Evolutionary conservation across 2,113 vertebrate genomes (phyloP).

Genomic region (Setophaga kirtlandii): DNA sequence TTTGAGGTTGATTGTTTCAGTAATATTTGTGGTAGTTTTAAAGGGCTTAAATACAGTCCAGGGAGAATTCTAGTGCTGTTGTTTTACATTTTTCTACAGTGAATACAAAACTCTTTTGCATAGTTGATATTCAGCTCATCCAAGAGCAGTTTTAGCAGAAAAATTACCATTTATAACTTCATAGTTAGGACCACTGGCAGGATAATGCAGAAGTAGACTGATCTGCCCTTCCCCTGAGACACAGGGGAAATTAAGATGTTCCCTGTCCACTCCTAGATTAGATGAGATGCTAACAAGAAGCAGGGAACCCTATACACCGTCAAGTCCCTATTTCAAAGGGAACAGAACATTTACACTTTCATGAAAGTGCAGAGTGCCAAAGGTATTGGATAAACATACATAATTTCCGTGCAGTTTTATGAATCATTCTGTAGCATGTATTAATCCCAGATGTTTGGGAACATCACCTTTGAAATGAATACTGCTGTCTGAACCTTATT

Average conservation of each 20-base stretch:
- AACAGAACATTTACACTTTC: background rate
- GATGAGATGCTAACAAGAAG: conserved; percentile 29
- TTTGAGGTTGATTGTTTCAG: conserved; percentile 8
- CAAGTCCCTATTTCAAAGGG: conserved; percentile 13
- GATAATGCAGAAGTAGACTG: background rate
- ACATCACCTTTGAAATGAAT: background rate
- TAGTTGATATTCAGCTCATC: background rate
- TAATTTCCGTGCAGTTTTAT: background rate
- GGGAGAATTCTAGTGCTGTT: background rate
- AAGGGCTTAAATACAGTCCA: background rate
- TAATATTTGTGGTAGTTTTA: background rate
- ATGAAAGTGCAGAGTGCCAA: background rate
- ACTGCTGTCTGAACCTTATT: background rate
- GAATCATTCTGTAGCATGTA: background rate
- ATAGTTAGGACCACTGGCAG: background rate
- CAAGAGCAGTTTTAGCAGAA: background rate
- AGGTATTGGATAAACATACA: background rate
- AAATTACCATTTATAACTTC: background rate
- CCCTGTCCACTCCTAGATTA: background rate
- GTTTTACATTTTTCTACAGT: background rate
- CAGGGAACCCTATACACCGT: background rate
- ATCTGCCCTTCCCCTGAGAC: background rate
- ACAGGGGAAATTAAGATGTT: background rate
- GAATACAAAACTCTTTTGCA: background rate
- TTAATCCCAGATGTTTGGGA: background rate